Conservation (phyloP, 2,797 vertebrate species). For the Danio albolineatus region DNA sequence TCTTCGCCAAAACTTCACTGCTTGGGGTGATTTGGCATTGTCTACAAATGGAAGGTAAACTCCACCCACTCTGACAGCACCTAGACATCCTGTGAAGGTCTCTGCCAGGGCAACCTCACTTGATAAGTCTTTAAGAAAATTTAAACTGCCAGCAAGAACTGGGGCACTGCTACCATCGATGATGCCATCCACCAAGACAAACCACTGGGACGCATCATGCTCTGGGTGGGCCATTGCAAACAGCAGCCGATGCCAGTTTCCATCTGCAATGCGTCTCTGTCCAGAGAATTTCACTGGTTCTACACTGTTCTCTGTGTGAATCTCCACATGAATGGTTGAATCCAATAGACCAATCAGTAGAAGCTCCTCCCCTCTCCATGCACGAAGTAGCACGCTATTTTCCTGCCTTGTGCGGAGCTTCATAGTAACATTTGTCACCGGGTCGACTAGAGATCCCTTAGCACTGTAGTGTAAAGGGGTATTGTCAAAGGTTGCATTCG, state of each 20-base stretch:
- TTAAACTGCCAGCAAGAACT: conserved; percentile 73
- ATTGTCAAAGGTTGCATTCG: conserved; percentile 87
- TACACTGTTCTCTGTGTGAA: conserved; percentile 78
- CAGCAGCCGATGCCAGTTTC: conserved; percentile 85
- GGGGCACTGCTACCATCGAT: conserved; percentile 73
- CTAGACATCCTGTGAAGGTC: conserved; percentile 89
- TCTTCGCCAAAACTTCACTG: conserved; percentile 75
- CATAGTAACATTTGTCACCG: conserved; percentile 80
- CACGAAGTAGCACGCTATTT: conserved; percentile 83
- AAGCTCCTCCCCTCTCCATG: conserved; percentile 73
- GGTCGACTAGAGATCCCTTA: conserved; percentile 70
- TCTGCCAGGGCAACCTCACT: conserved; percentile 77
- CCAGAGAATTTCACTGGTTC: conserved; percentile 77
- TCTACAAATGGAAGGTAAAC: conserved; percentile 84
- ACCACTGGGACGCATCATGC: conserved; percentile 77
- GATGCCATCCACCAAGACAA: conserved; percentile 80
- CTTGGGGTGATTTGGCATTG: conserved; percentile 68
- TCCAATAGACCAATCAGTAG: conserved; percentile 84
- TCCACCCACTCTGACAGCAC: conserved; percentile 82
- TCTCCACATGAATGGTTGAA: conserved; percentile 77
- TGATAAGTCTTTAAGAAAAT: conserved; percentile 78
- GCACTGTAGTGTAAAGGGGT: conserved; percentile 78
- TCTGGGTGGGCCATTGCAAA: conserved; percentile 78
- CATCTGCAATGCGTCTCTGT: conserved; percentile 76
- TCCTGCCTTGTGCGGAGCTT: conserved; percentile 87